phyloP scores from a whole-genome alignment of 2,888 invertebrate genomes.

The Clistopyga incitator region DNA sequence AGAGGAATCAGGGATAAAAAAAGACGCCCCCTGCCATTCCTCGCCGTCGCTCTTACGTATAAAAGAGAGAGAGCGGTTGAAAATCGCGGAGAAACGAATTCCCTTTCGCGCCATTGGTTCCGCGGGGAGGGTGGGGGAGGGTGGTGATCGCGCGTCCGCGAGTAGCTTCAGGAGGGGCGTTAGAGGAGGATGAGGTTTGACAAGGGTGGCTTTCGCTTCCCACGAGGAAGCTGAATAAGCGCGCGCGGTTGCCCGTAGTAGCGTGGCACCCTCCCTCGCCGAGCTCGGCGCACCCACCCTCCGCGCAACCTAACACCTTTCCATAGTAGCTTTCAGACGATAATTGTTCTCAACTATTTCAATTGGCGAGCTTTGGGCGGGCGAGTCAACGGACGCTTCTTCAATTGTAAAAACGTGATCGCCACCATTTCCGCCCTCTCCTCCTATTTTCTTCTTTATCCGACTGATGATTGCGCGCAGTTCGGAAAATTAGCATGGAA shows the following conservation, averaged over 20 bases:
- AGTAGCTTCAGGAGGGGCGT: constrained; percentile 19
- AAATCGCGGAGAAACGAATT: constrained; percentile 55
- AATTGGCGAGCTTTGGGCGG: constrained; percentile 71
- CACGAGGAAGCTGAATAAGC: constrained; percentile 70
- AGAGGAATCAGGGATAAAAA: neutral
- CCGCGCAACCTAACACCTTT: neutral
- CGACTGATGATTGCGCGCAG: constrained; percentile 52
- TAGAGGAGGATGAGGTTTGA: constrained; percentile 33
- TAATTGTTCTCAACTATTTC: constrained; percentile 82
- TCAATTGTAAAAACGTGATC: constrained; percentile 64
- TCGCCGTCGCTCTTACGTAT: neutral
- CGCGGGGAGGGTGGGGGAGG: constrained; percentile 42
- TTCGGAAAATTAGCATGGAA: constrained; percentile 80
- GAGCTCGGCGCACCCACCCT: constrained; percentile 31
- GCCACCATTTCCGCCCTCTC: constrained; percentile 3
- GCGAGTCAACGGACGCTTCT: constrained; percentile 29
- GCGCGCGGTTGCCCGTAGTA: constrained; percentile 70
- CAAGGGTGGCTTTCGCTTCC: constrained; percentile 53
- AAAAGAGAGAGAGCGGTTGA: neutral
- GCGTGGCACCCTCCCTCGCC: constrained; percentile 19
- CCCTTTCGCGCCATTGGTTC: constrained; percentile 75
- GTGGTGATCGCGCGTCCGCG: constrained; percentile 38
- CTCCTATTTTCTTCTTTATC: neutral
- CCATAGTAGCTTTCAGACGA: constrained; percentile 70
- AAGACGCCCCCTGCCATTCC: neutral